phyloP scores from a whole-genome alignment of 2,113 vertebrate species.

The Himantopus leucocephalus region DNA sequence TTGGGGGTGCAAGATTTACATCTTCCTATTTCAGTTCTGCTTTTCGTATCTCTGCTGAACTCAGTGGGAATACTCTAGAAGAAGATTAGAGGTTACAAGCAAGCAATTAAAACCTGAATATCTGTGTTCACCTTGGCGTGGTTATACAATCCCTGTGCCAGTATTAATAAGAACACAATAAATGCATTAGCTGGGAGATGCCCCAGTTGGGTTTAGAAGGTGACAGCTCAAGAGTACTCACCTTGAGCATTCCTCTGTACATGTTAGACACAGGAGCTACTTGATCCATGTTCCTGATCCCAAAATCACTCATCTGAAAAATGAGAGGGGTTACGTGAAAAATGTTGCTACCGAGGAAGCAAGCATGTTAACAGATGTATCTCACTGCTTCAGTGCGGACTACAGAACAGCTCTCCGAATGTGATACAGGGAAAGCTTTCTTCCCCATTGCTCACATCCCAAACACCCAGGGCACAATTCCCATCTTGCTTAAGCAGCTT shows the following conservation, averaged over 20 bases:
- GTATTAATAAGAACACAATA: not conserved
- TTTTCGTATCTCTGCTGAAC: not conserved
- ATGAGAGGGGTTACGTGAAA: not conserved
- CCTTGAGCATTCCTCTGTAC: slow-evolving; percentile 82
- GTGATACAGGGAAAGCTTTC: not conserved
- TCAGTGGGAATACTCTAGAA: not conserved
- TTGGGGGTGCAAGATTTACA: not conserved
- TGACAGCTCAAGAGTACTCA: slow-evolving; percentile 51
- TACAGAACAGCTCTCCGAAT: not conserved
- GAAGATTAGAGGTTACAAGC: not conserved
- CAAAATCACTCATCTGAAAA: slow-evolving; percentile 82
- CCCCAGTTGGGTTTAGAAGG: not conserved
- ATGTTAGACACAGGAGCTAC: slow-evolving; percentile 78
- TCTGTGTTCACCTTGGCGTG: not conserved
- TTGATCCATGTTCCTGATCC: slow-evolving; percentile 83
- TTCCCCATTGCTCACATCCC: not conserved
- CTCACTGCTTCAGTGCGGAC: not conserved
- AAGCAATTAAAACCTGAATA: not conserved
- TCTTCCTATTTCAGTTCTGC: not conserved
- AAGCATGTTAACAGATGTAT: not conserved
- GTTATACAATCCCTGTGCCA: not conserved
- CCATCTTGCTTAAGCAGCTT: not conserved
- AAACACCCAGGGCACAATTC: not conserved
- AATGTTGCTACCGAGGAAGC: not conserved
- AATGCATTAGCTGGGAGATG: not conserved